phyloP scores from a whole-genome alignment of 2,113 vertebrate genomes.

The Oreochromis spilurus region DNA sequence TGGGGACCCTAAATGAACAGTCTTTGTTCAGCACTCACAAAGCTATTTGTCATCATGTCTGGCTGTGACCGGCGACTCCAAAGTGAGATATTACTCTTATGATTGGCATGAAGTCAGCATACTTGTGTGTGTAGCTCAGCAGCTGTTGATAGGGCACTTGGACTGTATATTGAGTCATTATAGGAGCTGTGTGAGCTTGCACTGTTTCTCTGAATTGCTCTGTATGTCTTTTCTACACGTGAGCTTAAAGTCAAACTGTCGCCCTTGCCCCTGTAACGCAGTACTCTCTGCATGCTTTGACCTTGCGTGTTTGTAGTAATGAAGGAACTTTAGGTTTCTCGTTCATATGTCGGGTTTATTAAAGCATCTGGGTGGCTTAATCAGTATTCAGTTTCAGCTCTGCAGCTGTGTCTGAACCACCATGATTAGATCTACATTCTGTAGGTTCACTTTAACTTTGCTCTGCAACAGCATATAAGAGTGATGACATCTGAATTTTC shows the following conservation, averaged over 20 bases:
- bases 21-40: conserved; percentile 21
- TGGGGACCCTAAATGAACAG: background rate
- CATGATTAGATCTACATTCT: background rate
- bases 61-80: conserved; percentile 22
- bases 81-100: conserved; percentile 36
- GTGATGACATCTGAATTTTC: background rate
- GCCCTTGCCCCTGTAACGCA: conserved; percentile 30
- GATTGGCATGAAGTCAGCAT: conserved; percentile 31
- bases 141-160: conserved; percentile 32
- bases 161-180: conserved; percentile 16
- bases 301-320: background rate
- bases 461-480: background rate
- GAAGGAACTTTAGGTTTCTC: background rate
- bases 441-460: background rate
- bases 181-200: conserved; percentile 1
- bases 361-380: background rate
- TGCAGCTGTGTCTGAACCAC: background rate
- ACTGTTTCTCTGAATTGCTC: background rate
- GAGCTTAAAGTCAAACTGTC: background rate
- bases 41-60: conserved; percentile 5
- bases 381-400: conserved; percentile 18
- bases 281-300: background rate
- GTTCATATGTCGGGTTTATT: conserved; percentile 39
- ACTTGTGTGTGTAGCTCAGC: background rate
- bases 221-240: background rate